These are phyloP conservation scores for Elephantulus edwardii DNA, from an alignment of 2,113 vertebrate species.

Conservation along the genomic window DNA sequence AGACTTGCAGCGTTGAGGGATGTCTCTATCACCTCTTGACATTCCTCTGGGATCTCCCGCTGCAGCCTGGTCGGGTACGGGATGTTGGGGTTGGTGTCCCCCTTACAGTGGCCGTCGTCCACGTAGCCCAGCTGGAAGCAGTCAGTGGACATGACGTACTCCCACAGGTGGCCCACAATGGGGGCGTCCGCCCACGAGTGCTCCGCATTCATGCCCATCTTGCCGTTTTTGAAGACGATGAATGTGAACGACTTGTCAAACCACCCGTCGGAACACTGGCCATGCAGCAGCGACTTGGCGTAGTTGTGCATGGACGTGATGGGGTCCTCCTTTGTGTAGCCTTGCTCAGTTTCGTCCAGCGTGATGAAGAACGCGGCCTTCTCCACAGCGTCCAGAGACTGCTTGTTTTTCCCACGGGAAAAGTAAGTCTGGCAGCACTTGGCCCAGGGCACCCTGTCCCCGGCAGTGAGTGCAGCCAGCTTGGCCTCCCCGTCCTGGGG, in stretches of 20 bases:
- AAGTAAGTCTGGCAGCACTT: slow-evolving; percentile 91
- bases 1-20: slow-evolving; percentile 87
- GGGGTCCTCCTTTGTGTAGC: slow-evolving; percentile 85
- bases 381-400: slow-evolving; percentile 93
- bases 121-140: slow-evolving; percentile 89
- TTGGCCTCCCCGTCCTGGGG: slow-evolving; percentile 90
- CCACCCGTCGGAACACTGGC: slow-evolving; percentile 97
- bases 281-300: slow-evolving; percentile 95
- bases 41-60: slow-evolving; percentile 92
- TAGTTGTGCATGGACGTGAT: slow-evolving; percentile 90
- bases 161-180: slow-evolving; percentile 90
- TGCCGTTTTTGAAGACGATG: slow-evolving; percentile 95
- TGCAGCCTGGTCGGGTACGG: slow-evolving; percentile 90
- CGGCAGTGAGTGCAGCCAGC: slow-evolving; percentile 95
- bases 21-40: slow-evolving; percentile 89
- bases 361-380: slow-evolving; percentile 97
- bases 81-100: slow-evolving; percentile 87
- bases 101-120: slow-evolving; percentile 91
- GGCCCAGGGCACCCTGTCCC: slow-evolving; percentile 96
- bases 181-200: slow-evolving; percentile 99
- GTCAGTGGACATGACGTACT: slow-evolving; percentile 92
- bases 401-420: slow-evolving; percentile 91
- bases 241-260: slow-evolving; percentile 97
- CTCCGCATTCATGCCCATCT: slow-evolving; percentile 94
- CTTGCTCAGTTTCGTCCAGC: slow-evolving; percentile 90